Evolutionary conservation across 2,797 vertebrate species (phyloP), one percentile per base, ranked within the genome.

Genomic region (Chelon auratus): DNA sequence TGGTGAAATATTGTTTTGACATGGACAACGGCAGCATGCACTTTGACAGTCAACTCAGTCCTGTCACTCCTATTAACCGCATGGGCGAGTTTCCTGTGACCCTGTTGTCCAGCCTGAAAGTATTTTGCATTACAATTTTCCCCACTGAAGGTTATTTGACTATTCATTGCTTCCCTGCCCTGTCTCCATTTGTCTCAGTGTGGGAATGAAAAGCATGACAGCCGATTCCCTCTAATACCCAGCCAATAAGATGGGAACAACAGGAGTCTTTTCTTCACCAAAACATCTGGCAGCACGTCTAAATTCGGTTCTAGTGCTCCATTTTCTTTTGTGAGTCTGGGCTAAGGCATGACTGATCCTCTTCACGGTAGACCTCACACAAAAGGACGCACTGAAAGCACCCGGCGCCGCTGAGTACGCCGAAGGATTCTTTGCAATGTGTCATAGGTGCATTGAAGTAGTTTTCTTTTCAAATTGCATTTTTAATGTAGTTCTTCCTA

Each of bases 281-380:
- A 77, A 82, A 87, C 81, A 83, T 85, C 72, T 80, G 68, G 77
- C 78, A 71, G 64, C 82, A 79, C 2, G 51, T 81, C 62, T 75
- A 70, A 73, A 82, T 87, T 58, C 40, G 18, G 68, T 73, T 64
- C 73, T 58, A 15, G 57, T 76, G 82, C 64, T 88, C 70, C 24
- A 51, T 82, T 89, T 87, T 73, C 68, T 55, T 90, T 88, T 86
- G 75, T 86, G 65, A 65, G 82, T 62, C 75, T 33, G 52, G 43
- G 74, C 77, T 52, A 57, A 86, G 74, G 84, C 83, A 72, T 84
- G 82, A 81, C 78, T 89, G 89, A 90, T 87, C 80, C 72, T 83
- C 70, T 84, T 86, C 68, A 88, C 13, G 43, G 71, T 62, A 80
- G 82, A 88, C 75, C 82, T 76, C 77, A 74, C 75, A 86, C 82